These are phyloP conservation scores for Microcebus murinus DNA, from an alignment of 2,113 vertebrate species.

Conservation along the genomic window DNA sequence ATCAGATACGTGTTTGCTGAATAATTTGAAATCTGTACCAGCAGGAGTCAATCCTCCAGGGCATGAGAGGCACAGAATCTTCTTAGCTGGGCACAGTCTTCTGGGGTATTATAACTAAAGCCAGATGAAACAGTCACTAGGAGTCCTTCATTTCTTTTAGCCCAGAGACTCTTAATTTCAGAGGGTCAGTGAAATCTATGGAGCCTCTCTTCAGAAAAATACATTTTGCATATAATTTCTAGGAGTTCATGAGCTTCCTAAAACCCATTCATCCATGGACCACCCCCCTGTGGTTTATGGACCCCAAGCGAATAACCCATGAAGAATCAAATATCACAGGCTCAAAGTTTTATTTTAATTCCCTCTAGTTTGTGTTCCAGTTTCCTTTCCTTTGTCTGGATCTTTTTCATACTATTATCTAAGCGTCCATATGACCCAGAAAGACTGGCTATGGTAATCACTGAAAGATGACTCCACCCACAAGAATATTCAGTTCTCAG, in stretches of 20 bases:
- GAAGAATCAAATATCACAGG: background rate
- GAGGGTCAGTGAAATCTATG: background rate
- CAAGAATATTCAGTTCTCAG: background rate
- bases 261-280: background rate
- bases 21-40: background rate
- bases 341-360: slow-evolving; percentile 24
- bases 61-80: background rate
- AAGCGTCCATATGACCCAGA: background rate
- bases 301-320: background rate
- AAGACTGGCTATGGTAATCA: background rate
- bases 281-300: background rate
- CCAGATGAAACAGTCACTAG: background rate
- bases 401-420: background rate
- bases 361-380: background rate
- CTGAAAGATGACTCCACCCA: background rate
- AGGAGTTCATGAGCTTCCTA: background rate
- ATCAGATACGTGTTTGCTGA: background rate
- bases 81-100: background rate
- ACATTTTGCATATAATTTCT: background rate
- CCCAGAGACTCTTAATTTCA: background rate
- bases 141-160: background rate
- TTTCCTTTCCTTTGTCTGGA: background rate
- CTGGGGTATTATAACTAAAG: background rate
- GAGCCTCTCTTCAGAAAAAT: background rate
- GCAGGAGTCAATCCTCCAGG: background rate